Percentiles rank a stretch among this genome's conserved stretches.
Evolutionary conservation across 2,113 vertebrate species (phyloP).

Genomic region (Eurypyga helias): DNA sequence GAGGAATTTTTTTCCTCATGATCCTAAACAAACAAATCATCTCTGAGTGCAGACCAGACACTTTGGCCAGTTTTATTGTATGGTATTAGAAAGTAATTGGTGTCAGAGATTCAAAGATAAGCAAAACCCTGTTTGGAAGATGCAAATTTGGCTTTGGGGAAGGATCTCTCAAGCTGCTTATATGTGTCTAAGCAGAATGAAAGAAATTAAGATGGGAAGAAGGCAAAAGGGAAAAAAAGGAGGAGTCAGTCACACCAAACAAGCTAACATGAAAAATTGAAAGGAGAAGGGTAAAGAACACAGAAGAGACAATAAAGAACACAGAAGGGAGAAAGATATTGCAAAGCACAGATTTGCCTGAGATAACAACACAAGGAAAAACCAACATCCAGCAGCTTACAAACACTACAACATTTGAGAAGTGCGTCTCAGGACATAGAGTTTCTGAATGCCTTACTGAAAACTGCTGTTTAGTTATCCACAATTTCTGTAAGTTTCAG

Average conservation of each 20-base stretch:
- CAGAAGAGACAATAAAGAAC: neutral
- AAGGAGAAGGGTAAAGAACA: neutral
- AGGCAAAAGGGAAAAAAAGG: neutral
- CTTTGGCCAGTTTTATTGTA: neutral
- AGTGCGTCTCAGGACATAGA: neutral
- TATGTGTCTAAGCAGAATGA: neutral
- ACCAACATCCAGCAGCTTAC: neutral
- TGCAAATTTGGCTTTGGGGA: neutral
- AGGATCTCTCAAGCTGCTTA: neutral
- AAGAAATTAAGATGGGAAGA: neutral
- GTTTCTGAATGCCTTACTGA: neutral
- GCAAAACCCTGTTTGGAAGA: neutral
- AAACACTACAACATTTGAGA: neutral
- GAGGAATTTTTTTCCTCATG: neutral
- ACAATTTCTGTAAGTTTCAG: neutral
- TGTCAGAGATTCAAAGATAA: neutral
- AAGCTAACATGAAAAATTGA: neutral
- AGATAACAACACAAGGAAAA: neutral
- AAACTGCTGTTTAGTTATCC: neutral
- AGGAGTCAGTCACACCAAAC: neutral
- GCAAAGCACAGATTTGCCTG: neutral
- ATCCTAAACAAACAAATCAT: rapidly evolving
- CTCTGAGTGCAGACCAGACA: neutral
- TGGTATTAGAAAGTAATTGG: neutral
- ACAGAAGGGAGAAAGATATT: neutral